These are phyloP conservation scores for Drosophila maculinotata DNA, from an alignment of 2,888 invertebrate genomes.

Conservation along the genomic window DNA sequence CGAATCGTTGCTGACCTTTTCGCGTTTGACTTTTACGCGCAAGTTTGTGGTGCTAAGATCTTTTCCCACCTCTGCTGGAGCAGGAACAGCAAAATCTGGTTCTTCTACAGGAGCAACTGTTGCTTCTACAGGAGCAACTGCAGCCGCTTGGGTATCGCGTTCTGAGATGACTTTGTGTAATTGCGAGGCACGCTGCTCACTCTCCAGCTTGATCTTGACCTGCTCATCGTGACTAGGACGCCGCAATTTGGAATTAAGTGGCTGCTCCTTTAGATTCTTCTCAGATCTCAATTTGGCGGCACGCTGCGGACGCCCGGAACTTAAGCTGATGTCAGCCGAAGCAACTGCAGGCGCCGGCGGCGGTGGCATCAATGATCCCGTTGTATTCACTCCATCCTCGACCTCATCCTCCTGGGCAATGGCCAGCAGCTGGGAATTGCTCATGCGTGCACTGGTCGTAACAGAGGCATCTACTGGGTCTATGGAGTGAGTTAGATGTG, in stretches of 20 bases:
- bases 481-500: not conserved
- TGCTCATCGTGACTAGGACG: conserved; percentile 63
- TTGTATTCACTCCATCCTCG: conserved; percentile 34
- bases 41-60: conserved; percentile 20
- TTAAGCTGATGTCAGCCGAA: conserved; percentile 53
- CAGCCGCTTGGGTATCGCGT: not conserved
- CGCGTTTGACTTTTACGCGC: conserved; percentile 75
- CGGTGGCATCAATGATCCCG: conserved; percentile 71
- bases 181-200: conserved; percentile 79
- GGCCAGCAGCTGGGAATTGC: conserved; percentile 65
- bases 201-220: conserved; percentile 76
- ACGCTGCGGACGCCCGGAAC: conserved; percentile 79
- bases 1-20: conserved; percentile 62
- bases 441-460: conserved; percentile 42
- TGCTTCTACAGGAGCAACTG: not conserved
- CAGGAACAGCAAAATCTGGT: not conserved
- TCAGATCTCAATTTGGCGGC: conserved; percentile 81
- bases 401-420: conserved; percentile 43
- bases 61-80: not conserved
- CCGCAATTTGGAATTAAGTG: conserved; percentile 72
- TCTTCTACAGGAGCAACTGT: not conserved
- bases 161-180: conserved; percentile 7
- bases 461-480: conserved; percentile 1
- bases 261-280: conserved; percentile 77
- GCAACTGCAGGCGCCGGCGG: conserved; percentile 56